phyloP scores from a whole-genome alignment of 2,113 vertebrate genomes.

The Prunella himalayana region DNA sequence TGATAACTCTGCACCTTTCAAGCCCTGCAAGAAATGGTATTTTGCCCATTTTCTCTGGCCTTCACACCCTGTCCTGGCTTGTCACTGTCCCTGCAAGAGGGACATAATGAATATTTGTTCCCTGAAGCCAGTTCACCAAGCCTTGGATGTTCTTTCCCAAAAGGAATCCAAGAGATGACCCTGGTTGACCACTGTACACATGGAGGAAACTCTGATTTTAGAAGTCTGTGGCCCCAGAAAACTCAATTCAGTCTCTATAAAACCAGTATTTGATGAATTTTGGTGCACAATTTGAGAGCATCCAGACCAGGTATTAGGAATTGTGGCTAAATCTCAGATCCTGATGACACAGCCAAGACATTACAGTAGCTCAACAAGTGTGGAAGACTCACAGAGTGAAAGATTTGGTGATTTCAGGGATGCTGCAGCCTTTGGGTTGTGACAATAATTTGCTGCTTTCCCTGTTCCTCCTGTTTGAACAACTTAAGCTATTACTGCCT shows the following conservation, averaged over 20 bases:
- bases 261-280: not conserved
- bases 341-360: not conserved
- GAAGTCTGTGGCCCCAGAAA: not conserved
- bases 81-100: not conserved
- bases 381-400: not conserved
- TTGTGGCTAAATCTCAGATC: not conserved
- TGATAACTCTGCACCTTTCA: not conserved
- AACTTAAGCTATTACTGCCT: not conserved
- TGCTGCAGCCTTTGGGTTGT: not conserved
- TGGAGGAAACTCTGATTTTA: not conserved
- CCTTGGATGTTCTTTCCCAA: not conserved
- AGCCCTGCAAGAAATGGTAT: not conserved
- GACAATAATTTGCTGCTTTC: not conserved
- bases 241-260: accelerated
- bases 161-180: not conserved
- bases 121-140: not conserved
- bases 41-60: not conserved
- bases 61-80: not conserved
- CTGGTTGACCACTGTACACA: not conserved
- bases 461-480: not conserved
- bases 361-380: not conserved
- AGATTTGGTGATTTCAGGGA: not conserved
- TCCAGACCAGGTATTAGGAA: not conserved
- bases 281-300: not conserved
- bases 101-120: accelerated